These are phyloP conservation scores for Lasioglossum pauxillum DNA, from an alignment of 2,888 invertebrate genomes.

Conservation along the genomic window DNA sequence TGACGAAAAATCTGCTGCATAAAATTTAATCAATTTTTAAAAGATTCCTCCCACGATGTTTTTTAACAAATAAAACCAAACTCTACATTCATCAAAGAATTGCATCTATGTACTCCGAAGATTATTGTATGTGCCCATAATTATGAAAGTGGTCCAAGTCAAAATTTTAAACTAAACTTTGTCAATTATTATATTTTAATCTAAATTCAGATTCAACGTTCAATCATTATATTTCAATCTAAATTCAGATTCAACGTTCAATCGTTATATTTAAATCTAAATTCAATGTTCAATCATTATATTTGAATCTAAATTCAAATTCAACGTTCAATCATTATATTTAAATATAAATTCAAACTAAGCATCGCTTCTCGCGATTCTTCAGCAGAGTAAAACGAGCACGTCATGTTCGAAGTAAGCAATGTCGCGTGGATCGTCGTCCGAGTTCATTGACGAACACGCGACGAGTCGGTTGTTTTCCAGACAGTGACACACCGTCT, in stretches of 20 bases:
- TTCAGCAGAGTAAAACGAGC: background rate
- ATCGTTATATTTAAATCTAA: no score
- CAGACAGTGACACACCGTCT: constrained; percentile 18
- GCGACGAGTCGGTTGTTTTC: constrained; percentile 5
- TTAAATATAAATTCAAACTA: no score
- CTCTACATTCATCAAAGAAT: background rate
- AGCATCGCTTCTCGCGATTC: background rate
- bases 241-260: background rate
- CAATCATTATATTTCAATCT: no score
- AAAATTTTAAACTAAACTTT: no score
- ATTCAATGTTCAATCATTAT: no score
- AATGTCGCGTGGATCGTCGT: background rate
- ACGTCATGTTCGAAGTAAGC: background rate
- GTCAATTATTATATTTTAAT: no score
- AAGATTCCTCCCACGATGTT: background rate
- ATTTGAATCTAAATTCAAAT: no score
- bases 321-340: no score
- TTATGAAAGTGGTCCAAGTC: no score
- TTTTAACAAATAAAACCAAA: background rate
- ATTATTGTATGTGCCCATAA: no score
- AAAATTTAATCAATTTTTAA: background rate
- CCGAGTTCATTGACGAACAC: background rate
- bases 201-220: background rate
- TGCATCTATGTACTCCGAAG: background rate
- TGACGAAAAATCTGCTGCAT: background rate